These are phyloP conservation scores for Musca domestica DNA, from an alignment of 1,140 invertebrate genomes.

Conservation along the genomic window DNA sequence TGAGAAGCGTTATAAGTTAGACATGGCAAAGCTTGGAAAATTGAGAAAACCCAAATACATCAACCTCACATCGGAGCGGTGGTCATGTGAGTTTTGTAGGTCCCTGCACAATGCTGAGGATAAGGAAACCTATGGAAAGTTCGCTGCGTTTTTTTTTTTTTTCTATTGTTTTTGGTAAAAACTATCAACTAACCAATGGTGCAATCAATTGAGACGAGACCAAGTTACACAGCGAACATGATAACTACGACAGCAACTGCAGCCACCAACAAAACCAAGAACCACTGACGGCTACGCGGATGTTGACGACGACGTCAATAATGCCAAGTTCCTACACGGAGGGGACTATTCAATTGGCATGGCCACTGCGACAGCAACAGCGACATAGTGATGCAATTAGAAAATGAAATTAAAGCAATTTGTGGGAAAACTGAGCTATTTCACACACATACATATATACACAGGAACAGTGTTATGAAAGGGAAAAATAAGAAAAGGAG, in stretches of 20 bases:
- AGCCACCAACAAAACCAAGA: neutral
- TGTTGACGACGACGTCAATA: no score
- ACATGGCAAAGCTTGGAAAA: neutral
- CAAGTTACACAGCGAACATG: conserved; percentile 3
- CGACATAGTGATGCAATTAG: conserved; percentile 25
- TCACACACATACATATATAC: neutral
- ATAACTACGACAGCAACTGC: neutral
- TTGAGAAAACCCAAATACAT: neutral
- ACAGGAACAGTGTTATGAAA: neutral
- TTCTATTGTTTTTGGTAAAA: no score
- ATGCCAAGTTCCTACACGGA: no score
- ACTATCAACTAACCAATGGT: conserved; percentile 1
- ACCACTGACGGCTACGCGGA: no score
- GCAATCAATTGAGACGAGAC: conserved; percentile 12
- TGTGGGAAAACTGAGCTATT: conserved; percentile 31
- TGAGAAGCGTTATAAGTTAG: neutral
- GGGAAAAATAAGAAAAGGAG: no score
- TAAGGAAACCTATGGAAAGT: no score
- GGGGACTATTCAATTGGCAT: conserved; percentile 45
- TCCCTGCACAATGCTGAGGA: no score
- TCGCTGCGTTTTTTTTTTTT: no score
- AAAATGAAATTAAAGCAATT: conserved; percentile 49
- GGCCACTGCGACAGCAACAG: conserved; percentile 17
- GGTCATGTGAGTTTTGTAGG: neutral
- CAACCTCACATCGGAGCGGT: neutral